These are phyloP conservation scores for Melanotaenia nigrans DNA, from an alignment of 2,797 vertebrate genomes.

Conservation along the genomic window DNA sequence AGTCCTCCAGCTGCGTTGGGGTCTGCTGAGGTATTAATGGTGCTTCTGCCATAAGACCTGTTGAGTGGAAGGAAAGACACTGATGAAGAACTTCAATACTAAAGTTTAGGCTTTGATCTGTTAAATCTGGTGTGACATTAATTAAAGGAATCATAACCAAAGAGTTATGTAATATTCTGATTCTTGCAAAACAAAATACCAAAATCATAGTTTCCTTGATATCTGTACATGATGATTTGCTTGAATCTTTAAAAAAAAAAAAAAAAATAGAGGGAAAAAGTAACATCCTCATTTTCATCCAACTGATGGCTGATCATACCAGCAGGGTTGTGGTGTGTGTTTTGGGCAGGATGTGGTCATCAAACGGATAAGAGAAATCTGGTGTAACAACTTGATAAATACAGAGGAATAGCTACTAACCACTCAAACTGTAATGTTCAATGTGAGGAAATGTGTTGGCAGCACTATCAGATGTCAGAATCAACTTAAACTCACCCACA, in stretches of 20 bases:
- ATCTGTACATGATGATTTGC: slow-evolving; percentile 11
- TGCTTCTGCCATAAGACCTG: slow-evolving; percentile 27
- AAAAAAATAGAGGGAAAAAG: background rate
- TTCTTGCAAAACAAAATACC: slow-evolving; percentile 2
- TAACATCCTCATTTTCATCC: slow-evolving; percentile 44
- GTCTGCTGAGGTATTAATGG: slow-evolving; percentile 38
- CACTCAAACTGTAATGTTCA: slow-evolving; percentile 65
- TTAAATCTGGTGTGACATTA: background rate
- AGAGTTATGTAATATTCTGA: background rate
- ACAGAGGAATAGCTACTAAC: slow-evolving; percentile 67
- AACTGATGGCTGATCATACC: slow-evolving; percentile 51
- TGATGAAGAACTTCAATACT: background rate
- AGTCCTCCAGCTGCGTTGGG: slow-evolving; percentile 40
- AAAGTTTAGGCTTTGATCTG: background rate
- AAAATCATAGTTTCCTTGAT: background rate
- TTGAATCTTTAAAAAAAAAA: background rate
- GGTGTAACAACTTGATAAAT: slow-evolving; percentile 70
- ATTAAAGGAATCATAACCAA: background rate
- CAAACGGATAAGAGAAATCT: slow-evolving; percentile 61
- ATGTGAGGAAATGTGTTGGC: slow-evolving; percentile 66
- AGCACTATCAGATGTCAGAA: slow-evolving; percentile 50
- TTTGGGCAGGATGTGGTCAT: slow-evolving; percentile 83
- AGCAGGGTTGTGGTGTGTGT: slow-evolving; percentile 72
- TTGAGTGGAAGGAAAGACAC: slow-evolving; percentile 16
- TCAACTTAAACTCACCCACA: slow-evolving; percentile 47